Evolutionary conservation across 2,113 vertebrate genomes (phyloP).

Genomic region (Rhabdomys dilectus): DNA sequence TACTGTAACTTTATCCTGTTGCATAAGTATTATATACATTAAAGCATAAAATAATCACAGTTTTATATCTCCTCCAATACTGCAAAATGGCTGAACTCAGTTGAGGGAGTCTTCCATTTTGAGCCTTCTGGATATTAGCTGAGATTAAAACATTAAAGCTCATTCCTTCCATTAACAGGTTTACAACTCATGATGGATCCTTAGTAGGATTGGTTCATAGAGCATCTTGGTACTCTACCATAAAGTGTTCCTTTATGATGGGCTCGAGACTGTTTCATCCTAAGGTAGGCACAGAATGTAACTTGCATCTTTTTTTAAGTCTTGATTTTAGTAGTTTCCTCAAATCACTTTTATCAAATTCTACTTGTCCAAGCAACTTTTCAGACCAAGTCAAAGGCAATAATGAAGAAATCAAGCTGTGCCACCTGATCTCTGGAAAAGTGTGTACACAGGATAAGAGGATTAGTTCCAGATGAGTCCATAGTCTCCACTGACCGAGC

Average conservation of each 20-base stretch:
- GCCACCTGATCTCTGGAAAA: not conserved
- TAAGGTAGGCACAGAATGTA: not conserved
- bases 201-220: not conserved
- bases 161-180: not conserved
- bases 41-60: not conserved
- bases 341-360: not conserved
- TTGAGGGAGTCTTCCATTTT: not conserved
- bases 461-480: not conserved
- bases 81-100: not conserved
- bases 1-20: not conserved
- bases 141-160: not conserved
- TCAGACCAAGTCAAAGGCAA: not conserved
- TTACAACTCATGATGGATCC: not conserved
- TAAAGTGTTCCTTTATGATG: not conserved
- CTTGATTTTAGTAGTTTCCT: not conserved
- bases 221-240: not conserved
- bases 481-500: not conserved
- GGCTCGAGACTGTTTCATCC: not conserved
- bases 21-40: not conserved
- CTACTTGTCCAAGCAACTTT: not conserved
- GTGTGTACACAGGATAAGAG: too few species aligned
- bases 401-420: rapidly evolving
- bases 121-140: not conserved
- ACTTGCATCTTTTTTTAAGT: not conserved
- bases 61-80: not conserved